Evolutionary conservation across 2,113 vertebrate species (phyloP).

Genomic region (Pseudopipra pipra): DNA sequence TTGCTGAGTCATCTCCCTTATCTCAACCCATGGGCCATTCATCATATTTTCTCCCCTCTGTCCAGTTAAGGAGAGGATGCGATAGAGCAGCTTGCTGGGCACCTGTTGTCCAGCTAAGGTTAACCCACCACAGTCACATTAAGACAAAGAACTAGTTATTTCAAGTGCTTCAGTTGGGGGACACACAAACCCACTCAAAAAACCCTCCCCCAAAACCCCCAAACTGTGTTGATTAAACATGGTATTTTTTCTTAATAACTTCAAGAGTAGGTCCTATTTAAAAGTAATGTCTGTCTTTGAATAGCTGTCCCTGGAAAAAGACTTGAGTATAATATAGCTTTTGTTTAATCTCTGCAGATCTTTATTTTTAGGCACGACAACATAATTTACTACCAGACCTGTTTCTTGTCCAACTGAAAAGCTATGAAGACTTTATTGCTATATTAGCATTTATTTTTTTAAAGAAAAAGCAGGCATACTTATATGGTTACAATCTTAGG

Average conservation of each 20-base stretch:
- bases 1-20: too few relatives aligned
- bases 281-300: neutral
- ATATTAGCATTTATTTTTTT: neutral
- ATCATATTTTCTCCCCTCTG: too few relatives aligned
- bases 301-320: neutral
- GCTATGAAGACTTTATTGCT: neutral
- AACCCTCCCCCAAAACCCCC: neutral
- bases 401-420: neutral
- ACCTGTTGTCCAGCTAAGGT: neutral
- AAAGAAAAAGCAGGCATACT: neutral
- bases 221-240: neutral
- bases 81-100: neutral
- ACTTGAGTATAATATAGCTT: neutral
- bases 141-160: neutral
- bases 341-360: neutral
- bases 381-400: neutral
- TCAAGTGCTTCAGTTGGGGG: neutral
- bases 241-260: neutral
- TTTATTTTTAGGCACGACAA: neutral
- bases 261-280: neutral
- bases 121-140: neutral
- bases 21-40: too few relatives aligned
- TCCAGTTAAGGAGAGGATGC: too few relatives aligned
- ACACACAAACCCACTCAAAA: neutral
- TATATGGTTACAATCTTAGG: neutral